A percentile compares a stretch with the other conserved stretches of the same genome.
phyloP scores from a whole-genome alignment of 2,888 invertebrate species.

The Calameuta pallipes region DNA sequence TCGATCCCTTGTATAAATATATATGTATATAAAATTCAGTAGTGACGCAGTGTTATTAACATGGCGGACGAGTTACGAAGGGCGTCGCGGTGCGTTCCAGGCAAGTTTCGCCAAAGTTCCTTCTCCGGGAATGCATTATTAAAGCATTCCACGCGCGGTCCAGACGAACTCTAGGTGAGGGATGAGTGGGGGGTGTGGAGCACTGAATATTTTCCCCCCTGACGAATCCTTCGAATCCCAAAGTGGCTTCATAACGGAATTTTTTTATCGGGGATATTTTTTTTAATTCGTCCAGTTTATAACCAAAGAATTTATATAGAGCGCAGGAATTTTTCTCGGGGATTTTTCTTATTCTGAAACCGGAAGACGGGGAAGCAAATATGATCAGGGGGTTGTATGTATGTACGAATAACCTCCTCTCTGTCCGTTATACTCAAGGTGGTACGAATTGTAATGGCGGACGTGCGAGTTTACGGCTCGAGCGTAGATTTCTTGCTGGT shows the following conservation, averaged over 20 bases:
- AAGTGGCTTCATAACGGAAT: not conserved
- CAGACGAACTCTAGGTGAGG: constrained; percentile 19
- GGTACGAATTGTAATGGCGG: not conserved
- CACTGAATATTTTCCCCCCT: constrained; percentile 30
- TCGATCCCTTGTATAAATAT: too few relatives aligned
- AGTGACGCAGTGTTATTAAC: too few relatives aligned
- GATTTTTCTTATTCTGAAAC: not conserved
- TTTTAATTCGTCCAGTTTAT: not conserved
- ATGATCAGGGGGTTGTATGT: not conserved
- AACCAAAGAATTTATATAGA: not conserved
- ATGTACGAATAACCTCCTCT: too few relatives aligned
- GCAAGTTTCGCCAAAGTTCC: constrained; percentile 35
- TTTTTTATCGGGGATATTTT: not conserved
- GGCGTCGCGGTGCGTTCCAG: not conserved
- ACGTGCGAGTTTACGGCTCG: not conserved
- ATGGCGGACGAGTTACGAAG: too few relatives aligned
- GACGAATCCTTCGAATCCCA: constrained; percentile 46
- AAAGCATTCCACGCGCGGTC: constrained; percentile 52
- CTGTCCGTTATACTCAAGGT: not conserved
- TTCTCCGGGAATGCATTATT: constrained; percentile 55
- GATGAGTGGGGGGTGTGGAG: constrained; percentile 3
- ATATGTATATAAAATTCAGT: too few relatives aligned
- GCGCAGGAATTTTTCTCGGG: not conserved
- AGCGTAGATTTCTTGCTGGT: constrained; percentile 12
- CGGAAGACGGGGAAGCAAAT: not conserved